A percentile compares a stretch with the other conserved stretches of the same genome.
Evolutionary conservation across 2,888 invertebrate species (phyloP).

Genomic region (Aelia acuminata): DNA sequence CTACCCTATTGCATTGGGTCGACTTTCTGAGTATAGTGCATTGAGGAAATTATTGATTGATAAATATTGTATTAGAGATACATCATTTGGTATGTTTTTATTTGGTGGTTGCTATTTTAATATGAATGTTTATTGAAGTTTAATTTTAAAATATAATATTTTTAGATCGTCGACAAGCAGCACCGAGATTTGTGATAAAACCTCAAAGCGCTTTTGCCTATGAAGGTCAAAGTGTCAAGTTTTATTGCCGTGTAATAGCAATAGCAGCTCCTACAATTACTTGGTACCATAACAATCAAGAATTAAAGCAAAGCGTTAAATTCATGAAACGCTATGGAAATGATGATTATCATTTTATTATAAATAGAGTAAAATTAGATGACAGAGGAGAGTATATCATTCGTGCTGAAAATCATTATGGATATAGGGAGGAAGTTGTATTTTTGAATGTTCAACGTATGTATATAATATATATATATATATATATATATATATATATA

Average conservation of each 20-base stretch:
- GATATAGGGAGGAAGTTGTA: conserved; percentile 94
- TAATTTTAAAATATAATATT: background rate
- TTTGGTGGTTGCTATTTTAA: background rate
- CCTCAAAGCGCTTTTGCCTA: conserved; percentile 96
- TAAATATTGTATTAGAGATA: conserved; percentile 96
- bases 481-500: too few species aligned
- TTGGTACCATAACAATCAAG: conserved; percentile 95
- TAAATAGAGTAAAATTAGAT: conserved; percentile 94
- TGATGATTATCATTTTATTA: conserved; percentile 97
- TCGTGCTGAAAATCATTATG: conserved; percentile 96
- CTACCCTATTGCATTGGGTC: conserved; percentile 93
- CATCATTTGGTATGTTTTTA: conserved; percentile 85
- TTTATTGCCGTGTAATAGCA: conserved; percentile 97
- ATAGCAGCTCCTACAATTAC: conserved; percentile 94
- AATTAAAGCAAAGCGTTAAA: conserved; percentile 96
- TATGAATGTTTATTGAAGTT: background rate
- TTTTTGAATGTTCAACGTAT: conserved; percentile 96
- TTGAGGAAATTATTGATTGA: conserved; percentile 95
- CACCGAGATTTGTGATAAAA: conserved; percentile 97
- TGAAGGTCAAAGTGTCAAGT: conserved; percentile 97
- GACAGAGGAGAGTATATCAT: conserved; percentile 98
- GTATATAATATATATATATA: conserved; percentile 68
- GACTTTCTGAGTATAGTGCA: conserved; percentile 97
- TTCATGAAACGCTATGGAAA: conserved; percentile 98
- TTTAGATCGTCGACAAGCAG: conserved; percentile 94